Evolutionary conservation across 2,113 vertebrate species (phyloP).

Genomic region (Calyptomena viridis): DNA sequence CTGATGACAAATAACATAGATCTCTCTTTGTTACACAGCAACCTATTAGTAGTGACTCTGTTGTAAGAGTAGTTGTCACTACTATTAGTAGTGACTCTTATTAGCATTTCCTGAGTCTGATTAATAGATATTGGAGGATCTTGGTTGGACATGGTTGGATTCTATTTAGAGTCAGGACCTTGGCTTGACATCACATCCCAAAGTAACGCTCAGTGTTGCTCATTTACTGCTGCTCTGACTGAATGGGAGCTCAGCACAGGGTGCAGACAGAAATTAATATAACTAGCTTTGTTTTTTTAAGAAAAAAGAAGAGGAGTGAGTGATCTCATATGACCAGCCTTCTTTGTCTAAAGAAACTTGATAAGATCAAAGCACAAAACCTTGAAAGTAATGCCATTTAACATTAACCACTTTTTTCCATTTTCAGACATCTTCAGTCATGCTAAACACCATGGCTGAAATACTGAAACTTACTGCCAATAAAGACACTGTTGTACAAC

Average conservation of each 20-base stretch:
- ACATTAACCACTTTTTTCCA: background rate
- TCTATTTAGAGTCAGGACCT: background rate
- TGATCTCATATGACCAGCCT: background rate
- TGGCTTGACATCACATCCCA: background rate
- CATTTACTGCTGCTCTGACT: background rate
- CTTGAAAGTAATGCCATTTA: background rate
- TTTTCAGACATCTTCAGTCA: background rate
- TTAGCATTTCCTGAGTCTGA: conserved; percentile 5
- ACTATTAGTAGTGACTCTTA: too few relatives aligned
- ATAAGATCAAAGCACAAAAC: background rate
- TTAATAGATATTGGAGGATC: background rate
- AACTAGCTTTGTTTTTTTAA: background rate
- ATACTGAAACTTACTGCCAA: background rate
- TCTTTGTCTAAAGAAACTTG: background rate
- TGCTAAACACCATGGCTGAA: background rate
- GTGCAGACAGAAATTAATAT: background rate
- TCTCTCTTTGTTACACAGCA: background rate
- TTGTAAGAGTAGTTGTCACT: too few relatives aligned
- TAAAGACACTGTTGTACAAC: background rate
- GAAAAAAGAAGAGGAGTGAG: background rate
- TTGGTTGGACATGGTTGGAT: background rate
- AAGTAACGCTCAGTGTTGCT: background rate
- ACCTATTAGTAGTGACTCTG: background rate
- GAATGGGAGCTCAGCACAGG: background rate
- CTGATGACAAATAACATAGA: background rate